A percentile compares a stretch with the other conserved stretches of the same genome.
Evolutionary conservation across 2,888 invertebrate genomes (phyloP).

Genomic region (Parnassius smintheus): DNA sequence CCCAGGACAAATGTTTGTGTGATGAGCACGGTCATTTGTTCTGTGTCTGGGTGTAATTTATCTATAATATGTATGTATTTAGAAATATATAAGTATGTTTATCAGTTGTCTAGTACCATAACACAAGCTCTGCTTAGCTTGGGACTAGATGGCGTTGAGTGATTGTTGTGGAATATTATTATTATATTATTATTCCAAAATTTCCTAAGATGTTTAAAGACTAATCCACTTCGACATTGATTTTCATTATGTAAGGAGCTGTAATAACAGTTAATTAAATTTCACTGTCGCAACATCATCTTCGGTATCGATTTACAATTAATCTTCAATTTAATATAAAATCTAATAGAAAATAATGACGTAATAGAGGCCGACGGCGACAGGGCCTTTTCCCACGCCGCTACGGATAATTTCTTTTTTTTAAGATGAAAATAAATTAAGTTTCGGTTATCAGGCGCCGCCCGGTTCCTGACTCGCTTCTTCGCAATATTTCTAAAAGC

Average conservation of each 20-base stretch:
- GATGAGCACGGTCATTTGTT: no score
- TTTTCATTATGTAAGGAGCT: not conserved
- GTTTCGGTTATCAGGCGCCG: constrained; percentile 77
- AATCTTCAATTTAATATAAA: constrained; percentile 76
- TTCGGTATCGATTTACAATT: constrained; percentile 75
- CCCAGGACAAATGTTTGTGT: no score
- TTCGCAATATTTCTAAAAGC: constrained; percentile 80
- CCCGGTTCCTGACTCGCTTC: constrained; percentile 71
- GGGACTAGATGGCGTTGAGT: no score
- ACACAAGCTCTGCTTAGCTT: no score
- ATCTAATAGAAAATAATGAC: constrained; percentile 81
- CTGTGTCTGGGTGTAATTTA: no score
- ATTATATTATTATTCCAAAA: no score
- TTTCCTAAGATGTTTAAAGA: no score
- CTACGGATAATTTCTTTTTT: constrained; percentile 70
- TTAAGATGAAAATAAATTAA: constrained; percentile 77
- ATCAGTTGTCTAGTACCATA: no score
- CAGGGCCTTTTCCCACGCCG: constrained; percentile 79
- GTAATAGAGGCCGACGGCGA: constrained; percentile 79
- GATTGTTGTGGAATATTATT: no score
- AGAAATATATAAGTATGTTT: no score
- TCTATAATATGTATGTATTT: no score
- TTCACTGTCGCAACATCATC: constrained; percentile 51
- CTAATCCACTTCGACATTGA: no score
- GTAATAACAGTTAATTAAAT: not conserved